phyloP scores from a whole-genome alignment of 2,113 vertebrate genomes.

The Toxostoma redivivum region DNA sequence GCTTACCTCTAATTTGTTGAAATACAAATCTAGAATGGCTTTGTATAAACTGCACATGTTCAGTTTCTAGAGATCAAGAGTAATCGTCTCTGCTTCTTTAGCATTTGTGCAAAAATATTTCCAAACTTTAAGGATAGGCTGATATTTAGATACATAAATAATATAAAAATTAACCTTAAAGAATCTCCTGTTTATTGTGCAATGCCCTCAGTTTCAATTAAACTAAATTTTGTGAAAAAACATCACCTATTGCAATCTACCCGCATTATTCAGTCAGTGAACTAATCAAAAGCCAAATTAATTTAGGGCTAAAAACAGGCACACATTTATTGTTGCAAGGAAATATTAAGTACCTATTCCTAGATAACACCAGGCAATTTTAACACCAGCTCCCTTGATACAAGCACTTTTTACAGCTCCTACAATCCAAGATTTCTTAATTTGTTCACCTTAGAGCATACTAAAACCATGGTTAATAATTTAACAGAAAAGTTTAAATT shows the following conservation, averaged over 20 bases:
- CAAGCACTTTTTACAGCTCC: background rate
- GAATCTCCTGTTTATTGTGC: background rate
- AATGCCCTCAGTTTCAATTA: background rate
- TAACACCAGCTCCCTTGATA: background rate
- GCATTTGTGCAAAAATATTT: background rate
- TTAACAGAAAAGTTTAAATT: conserved; percentile 60
- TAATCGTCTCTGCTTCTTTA: background rate
- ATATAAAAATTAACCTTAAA: background rate
- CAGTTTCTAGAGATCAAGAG: background rate
- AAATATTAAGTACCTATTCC: background rate
- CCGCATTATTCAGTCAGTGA: background rate
- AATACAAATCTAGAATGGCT: background rate
- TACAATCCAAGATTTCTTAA: conserved; percentile 1
- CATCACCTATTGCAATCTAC: background rate
- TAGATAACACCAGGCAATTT: background rate
- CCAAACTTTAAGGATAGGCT: background rate
- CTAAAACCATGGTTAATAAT: conserved; percentile 47
- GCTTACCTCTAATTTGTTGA: background rate
- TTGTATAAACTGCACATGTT: background rate
- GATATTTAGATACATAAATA: background rate
- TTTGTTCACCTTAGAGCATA: conserved; percentile 39
- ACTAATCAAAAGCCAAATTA: background rate
- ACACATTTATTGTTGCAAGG: background rate
- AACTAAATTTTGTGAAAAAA: background rate
- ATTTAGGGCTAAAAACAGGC: background rate